Conservation (phyloP, 2,888 invertebrate species). For the Campopleginae sp. region DNA sequence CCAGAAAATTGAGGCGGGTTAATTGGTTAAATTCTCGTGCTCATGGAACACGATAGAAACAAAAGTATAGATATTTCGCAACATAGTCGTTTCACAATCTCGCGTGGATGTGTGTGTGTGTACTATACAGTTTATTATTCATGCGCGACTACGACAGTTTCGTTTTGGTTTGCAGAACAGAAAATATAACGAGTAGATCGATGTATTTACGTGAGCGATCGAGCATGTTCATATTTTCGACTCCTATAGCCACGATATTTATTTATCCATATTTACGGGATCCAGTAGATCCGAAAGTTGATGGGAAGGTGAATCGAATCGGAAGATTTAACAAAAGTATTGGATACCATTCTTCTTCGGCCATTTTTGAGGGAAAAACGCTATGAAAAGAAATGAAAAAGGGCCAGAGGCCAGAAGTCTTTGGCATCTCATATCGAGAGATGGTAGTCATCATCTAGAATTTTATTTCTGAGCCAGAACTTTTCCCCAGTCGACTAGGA, state of each 20-base stretch:
- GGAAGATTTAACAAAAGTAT: too few species aligned
- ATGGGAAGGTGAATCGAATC: not conserved
- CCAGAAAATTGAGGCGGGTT: conserved; percentile 69
- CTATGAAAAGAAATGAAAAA: too few species aligned
- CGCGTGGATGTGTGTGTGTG: not conserved
- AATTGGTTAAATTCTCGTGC: conserved; percentile 70
- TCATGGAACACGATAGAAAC: conserved; percentile 34
- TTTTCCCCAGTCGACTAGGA: too few species aligned
- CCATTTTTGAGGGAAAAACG: too few species aligned
- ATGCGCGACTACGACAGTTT: conserved; percentile 17
- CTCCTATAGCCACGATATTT: not conserved
- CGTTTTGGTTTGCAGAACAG: not conserved
- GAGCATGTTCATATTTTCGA: not conserved
- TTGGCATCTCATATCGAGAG: too few species aligned
- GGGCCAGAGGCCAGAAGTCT: too few species aligned
- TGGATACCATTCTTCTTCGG: too few species aligned
- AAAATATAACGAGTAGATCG: conserved; percentile 2
- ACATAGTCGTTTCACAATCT: conserved; percentile 11
- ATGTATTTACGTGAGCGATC: conserved; percentile 2
- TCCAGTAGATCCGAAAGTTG: not conserved
- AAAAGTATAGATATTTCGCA: not conserved
- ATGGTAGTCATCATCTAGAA: too few species aligned
- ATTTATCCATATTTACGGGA: not conserved
- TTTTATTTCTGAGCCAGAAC: too few species aligned
- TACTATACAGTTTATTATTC: not conserved